phyloP scores from a whole-genome alignment of 2,797 vertebrate genomes.

The Peromyscus eremicus region DNA sequence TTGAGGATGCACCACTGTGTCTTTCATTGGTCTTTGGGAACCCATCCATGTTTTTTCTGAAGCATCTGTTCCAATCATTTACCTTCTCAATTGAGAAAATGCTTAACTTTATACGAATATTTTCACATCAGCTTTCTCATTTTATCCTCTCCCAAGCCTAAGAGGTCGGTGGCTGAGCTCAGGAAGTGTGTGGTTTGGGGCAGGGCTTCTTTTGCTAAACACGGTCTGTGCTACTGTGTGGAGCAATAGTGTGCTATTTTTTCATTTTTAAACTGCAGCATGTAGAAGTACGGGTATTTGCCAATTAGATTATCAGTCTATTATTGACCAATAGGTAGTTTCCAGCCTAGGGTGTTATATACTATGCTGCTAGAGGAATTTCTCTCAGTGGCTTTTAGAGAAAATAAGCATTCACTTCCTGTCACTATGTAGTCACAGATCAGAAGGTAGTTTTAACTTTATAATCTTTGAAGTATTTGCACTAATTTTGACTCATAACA shows the following conservation, averaged over 20 bases:
- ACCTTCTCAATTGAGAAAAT: background rate
- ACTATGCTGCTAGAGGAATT: background rate
- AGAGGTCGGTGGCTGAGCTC: background rate
- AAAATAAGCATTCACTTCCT: conserved; percentile 1
- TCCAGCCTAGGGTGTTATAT: background rate
- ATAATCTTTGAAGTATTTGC: conserved; percentile 30
- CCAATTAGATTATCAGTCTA: background rate
- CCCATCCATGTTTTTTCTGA: background rate
- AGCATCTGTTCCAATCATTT: background rate
- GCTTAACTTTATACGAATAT: background rate
- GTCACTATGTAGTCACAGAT: background rate
- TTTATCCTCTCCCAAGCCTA: background rate
- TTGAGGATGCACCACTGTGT: background rate
- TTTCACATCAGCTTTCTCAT: background rate
- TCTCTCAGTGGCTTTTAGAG: background rate
- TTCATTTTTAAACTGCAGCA: background rate
- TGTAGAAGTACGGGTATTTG: background rate
- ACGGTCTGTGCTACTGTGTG: background rate
- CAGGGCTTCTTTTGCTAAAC: background rate
- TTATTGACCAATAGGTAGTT: conserved; percentile 12
- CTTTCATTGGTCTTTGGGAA: background rate
- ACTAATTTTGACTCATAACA: conserved; percentile 38
- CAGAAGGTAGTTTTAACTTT: background rate
- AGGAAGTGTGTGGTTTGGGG: background rate
- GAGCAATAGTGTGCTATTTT: background rate